Base-by-base conservation (phyloP, 2,113 vertebrate species). In the Panthera leo region DNA sequence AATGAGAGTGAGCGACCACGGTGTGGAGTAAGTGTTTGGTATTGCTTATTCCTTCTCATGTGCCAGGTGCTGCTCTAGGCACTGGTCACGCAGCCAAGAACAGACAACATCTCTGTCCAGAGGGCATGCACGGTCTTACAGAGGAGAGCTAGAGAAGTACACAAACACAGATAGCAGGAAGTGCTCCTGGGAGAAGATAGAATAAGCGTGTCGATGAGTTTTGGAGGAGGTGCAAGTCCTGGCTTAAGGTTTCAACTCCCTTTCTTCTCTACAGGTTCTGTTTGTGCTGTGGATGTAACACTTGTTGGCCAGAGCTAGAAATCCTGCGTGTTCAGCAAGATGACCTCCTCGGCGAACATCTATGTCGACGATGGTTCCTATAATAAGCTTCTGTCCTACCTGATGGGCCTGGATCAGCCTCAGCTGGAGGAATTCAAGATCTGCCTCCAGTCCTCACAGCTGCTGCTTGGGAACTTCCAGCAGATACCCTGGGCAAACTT, bases 401-500 rank as follows among this genome's bases (percentile, higher is more conserved):
- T 97, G 65, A 4, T 1, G 11, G 31, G 19, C 4, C 73, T 95
- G 85, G 90, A 75, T 55, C 45, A 15, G 25, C n/a, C 15, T 10
- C 85, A 95, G 73, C 80, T 93, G 53, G 85, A 93, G 90, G 73
- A 55, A 19, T 75, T 95, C 73, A 93, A 90, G 6, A 80, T 97
- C 0, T 4, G 67, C 34, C 55, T 97, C 42, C 53, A 39, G 55
- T 13, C 15, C n/a, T 85, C 1, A 0, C 5, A n/a, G 36, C 36
- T 70, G 78, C 51, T 65, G n/a, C n/a, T 55, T 2, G 11, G 13
- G 53, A 58, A 18, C 39, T 19, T 51, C 45, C 55, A 0, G 10
- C 0, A 15, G 12, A n/a, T 86, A 13, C 82, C 87, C 45, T 93
- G 96, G 96, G 79, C 85, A 4, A 7, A 55, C 0, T 1, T 97